A percentile compares a stretch with the other conserved stretches of the same genome.
phyloP scores from a whole-genome alignment of 1,140 invertebrate genomes.

The Lordiphosa mommai region DNA sequence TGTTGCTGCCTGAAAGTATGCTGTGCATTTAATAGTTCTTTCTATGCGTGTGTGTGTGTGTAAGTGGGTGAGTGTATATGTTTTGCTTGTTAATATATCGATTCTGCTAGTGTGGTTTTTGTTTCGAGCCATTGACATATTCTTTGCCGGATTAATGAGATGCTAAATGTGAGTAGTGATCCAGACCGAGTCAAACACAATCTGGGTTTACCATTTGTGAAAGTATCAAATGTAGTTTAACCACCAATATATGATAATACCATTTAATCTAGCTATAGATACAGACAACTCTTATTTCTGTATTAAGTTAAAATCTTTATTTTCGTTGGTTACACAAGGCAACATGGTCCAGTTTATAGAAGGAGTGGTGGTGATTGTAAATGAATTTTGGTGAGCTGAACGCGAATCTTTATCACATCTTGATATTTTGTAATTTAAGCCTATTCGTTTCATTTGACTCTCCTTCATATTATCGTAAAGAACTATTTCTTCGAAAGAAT shows the following conservation, averaged over 20 bases:
- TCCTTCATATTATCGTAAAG: too few species aligned
- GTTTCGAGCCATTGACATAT: slow-evolving; percentile 14
- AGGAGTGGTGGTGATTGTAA: too few species aligned
- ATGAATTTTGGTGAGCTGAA: too few species aligned
- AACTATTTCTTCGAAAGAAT: too few species aligned
- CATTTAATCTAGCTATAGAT: background rate
- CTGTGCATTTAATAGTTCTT: slow-evolving; percentile 56
- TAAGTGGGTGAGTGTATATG: background rate
- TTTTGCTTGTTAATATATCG: slow-evolving; percentile 36
- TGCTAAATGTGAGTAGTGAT: background rate
- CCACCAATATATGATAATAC: too few species aligned
- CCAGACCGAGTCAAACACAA: background rate
- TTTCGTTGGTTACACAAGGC: too few species aligned
- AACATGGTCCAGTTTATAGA: too few species aligned
- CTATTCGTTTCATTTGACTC: too few species aligned
- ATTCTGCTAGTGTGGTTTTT: slow-evolving; percentile 30
- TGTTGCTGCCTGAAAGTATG: slow-evolving; percentile 26
- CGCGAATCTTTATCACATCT: too few species aligned
- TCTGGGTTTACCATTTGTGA: too few species aligned
- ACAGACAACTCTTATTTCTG: background rate
- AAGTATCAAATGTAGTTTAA: too few species aligned
- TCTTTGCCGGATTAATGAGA: background rate
- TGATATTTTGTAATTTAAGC: too few species aligned
- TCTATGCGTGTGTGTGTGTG: slow-evolving; percentile 1
- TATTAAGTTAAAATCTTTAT: background rate